Conservation (phyloP, 2,797 vertebrate genomes). For the Spea hammondii region DNA sequence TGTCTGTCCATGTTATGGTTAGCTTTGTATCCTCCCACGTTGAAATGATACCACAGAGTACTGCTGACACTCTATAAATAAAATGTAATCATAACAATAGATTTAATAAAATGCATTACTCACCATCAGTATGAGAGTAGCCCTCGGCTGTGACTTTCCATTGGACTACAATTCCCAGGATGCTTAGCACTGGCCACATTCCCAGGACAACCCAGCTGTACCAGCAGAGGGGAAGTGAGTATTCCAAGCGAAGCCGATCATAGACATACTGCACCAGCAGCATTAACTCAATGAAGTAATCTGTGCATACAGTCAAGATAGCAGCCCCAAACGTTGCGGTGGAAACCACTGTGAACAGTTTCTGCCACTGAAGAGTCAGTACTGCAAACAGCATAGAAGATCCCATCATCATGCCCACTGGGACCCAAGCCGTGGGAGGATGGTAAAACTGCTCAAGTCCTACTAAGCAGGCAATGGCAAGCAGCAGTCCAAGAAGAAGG, state of each 20-base stretch:
- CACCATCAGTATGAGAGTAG: constrained; percentile 79
- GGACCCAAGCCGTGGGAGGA: constrained; percentile 80
- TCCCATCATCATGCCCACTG: constrained; percentile 76
- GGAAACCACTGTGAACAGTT: constrained; percentile 77
- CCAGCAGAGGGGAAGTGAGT: constrained; percentile 77
- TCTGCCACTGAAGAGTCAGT: constrained; percentile 83
- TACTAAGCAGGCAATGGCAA: constrained; percentile 74
- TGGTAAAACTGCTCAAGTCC: constrained; percentile 74
- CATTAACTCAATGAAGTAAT: constrained; percentile 83
- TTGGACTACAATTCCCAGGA: constrained; percentile 79
- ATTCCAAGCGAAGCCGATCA: constrained; percentile 72
- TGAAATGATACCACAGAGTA: no score
- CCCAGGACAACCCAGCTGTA: constrained; percentile 85
- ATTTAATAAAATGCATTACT: constrained; percentile 51
- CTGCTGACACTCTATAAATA: no score
- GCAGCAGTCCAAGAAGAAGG: constrained; percentile 79
- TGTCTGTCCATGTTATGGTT: no score
- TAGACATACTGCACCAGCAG: constrained; percentile 71
- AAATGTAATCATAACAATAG: no score
- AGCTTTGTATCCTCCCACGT: no score
- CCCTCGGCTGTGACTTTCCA: constrained; percentile 83
- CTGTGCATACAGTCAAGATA: constrained; percentile 76
- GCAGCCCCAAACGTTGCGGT: constrained; percentile 81
- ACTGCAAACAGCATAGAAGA: constrained; percentile 81
- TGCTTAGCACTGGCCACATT: constrained; percentile 79